Conservation (phyloP, 2,113 vertebrate genomes). For the Cardinalis cardinalis region DNA sequence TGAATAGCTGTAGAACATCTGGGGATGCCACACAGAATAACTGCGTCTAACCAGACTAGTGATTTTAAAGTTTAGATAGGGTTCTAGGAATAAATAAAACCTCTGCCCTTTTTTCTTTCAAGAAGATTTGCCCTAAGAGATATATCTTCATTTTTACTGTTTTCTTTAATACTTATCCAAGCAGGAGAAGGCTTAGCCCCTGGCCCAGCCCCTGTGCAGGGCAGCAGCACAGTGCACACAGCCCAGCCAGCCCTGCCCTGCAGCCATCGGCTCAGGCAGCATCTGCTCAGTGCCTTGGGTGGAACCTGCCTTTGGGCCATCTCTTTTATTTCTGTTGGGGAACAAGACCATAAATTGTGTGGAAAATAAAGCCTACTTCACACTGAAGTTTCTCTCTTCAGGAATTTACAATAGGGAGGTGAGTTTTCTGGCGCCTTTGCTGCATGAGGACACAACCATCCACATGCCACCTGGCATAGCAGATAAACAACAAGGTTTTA, state of each 20-base stretch:
- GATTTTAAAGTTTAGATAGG: not conserved
- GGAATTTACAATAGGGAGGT: not conserved
- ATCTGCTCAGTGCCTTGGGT: not conserved
- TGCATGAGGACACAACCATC: not conserved
- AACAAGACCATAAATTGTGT: not conserved
- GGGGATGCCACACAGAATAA: not conserved
- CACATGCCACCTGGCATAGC: not conserved
- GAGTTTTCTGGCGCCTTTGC: not conserved
- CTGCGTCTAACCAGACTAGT: not conserved
- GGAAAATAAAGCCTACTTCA: not conserved
- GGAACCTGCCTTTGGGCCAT: not conserved
- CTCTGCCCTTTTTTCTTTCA: not conserved
- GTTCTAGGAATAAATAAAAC: not conserved
- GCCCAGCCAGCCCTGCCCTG: not conserved
- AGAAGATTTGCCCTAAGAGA: not conserved
- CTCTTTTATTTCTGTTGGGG: not conserved
- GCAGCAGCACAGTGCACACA: rapidly evolving
- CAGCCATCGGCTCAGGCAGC: not conserved
- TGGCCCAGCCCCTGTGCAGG: not conserved
- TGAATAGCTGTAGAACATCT: not conserved
- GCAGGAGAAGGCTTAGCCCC: not conserved
- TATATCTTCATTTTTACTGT: not conserved
- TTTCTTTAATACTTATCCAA: not conserved
- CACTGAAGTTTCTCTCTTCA: not conserved
- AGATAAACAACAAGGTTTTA: not conserved